Conservation (phyloP, 2,888 invertebrate genomes). For the Pandemis heparana region DNA sequence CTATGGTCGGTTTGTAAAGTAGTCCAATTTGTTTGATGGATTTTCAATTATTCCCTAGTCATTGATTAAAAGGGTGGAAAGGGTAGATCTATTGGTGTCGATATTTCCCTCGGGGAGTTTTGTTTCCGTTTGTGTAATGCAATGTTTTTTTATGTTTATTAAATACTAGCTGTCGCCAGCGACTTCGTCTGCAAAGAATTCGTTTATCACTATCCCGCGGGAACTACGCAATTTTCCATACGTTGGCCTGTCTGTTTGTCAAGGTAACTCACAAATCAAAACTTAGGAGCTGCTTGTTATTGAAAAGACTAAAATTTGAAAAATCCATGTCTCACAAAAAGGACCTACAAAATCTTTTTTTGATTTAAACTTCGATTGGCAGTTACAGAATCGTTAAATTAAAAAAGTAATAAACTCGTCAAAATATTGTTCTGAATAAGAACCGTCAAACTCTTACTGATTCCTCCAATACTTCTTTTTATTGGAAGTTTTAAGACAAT, state of each 20-base stretch:
- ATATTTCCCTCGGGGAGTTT: not conserved
- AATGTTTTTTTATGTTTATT: not conserved
- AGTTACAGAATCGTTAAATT: no score
- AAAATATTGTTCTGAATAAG: not conserved
- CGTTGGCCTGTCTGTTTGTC: no score
- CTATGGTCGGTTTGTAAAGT: constrained; percentile 1
- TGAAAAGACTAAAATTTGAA: no score
- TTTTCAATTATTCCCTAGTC: constrained; percentile 4
- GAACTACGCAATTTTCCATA: no score
- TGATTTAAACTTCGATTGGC: no score
- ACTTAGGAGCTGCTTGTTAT: no score
- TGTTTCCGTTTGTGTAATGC: not conserved
- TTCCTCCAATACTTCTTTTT: not conserved
- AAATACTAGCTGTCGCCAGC: no score
- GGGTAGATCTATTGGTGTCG: not conserved
- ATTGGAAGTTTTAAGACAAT: constrained; percentile 16
- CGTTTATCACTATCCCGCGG: no score
- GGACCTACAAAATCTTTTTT: no score
- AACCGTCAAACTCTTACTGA: not conserved
- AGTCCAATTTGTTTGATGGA: constrained; percentile 10
- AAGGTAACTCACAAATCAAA: no score
- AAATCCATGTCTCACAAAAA: no score
- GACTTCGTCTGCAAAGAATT: no score
- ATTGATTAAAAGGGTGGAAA: constrained; percentile 4
- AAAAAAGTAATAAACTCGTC: not conserved